Conservation (phyloP, 2,797 vertebrate species). For the Enteromius trimaculatus region DNA sequence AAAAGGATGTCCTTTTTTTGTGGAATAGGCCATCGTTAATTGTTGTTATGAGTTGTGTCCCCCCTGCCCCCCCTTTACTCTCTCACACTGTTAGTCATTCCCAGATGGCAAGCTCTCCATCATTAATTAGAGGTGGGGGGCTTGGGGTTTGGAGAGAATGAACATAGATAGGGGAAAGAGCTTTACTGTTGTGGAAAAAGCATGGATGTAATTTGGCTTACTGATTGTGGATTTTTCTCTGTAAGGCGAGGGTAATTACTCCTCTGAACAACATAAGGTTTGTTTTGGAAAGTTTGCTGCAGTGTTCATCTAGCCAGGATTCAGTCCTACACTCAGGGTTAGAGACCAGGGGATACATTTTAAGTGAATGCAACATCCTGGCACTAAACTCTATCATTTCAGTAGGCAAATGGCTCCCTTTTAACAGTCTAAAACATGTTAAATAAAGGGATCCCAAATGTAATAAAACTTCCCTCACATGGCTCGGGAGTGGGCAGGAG, state of each 20-base stretch:
- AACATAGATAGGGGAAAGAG: conserved; percentile 18
- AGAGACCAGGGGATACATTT: conserved; percentile 2
- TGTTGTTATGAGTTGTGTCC: conserved; percentile 66
- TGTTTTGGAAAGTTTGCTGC: conserved; percentile 61
- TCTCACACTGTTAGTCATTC: conserved; percentile 68
- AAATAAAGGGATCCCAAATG: too few species aligned
- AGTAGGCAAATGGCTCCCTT: too few species aligned
- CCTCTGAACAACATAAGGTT: conserved; percentile 60
- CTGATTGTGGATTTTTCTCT: conserved; percentile 70
- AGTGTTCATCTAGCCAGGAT: conserved; percentile 50
- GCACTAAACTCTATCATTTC: too few species aligned
- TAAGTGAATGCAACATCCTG: too few species aligned
- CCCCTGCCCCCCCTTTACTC: conserved; percentile 53
- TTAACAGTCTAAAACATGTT: too few species aligned
- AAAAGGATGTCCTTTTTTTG: conserved; percentile 15
- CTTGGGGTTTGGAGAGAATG: conserved; percentile 11
- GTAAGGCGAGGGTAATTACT: conserved; percentile 72
- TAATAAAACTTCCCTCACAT: too few species aligned
- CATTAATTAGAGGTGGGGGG: conserved; percentile 73
- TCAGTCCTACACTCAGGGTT: conserved; percentile 25
- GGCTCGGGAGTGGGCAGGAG: too few species aligned
- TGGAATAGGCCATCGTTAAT: conserved; percentile 54
- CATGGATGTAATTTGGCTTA: conserved; percentile 72
- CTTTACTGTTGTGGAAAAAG: conserved; percentile 66
- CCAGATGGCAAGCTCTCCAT: conserved; percentile 75